These are phyloP conservation scores for Meiosimyza decipiens DNA, from an alignment of 2,888 invertebrate species.

Conservation along the genomic window DNA sequence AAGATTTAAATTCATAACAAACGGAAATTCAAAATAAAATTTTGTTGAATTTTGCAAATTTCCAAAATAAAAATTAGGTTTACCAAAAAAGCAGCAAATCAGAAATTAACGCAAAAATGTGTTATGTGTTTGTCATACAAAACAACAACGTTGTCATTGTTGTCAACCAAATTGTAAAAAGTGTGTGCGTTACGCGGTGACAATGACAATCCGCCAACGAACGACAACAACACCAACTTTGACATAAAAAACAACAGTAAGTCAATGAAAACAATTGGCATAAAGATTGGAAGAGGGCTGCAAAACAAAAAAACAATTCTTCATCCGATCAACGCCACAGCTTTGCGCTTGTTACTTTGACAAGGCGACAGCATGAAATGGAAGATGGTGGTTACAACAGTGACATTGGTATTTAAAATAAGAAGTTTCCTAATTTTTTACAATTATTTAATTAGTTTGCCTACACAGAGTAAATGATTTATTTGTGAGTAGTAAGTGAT, in stretches of 20 bases:
- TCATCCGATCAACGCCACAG: conserved; percentile 9
- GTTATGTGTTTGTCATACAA: not conserved
- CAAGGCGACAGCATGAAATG: too few relatives aligned
- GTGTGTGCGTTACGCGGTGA: not conserved
- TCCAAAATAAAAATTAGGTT: not conserved
- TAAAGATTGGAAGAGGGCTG: not conserved
- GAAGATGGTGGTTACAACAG: too few relatives aligned
- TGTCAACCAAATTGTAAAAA: conserved; percentile 1
- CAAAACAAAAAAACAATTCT: not conserved
- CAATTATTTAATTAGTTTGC: too few relatives aligned
- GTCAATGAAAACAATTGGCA: not conserved
- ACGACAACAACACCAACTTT: conserved; percentile 19
- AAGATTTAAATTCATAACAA: not conserved
- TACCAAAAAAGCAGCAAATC: not conserved
- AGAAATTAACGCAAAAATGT: not conserved
- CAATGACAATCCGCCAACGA: conserved; percentile 5
- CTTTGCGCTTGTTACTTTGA: not conserved
- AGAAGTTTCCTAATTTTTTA: too few relatives aligned
- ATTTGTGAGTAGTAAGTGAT: too few relatives aligned
- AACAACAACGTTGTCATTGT: not conserved
- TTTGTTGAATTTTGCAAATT: not conserved
- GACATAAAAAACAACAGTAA: conserved; percentile 17
- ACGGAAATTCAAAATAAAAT: not conserved
- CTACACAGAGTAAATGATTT: too few relatives aligned
- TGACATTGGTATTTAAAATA: too few relatives aligned